phyloP scores from a whole-genome alignment of 2,888 invertebrate species.

The Enoplolaimus lenunculus region DNA sequence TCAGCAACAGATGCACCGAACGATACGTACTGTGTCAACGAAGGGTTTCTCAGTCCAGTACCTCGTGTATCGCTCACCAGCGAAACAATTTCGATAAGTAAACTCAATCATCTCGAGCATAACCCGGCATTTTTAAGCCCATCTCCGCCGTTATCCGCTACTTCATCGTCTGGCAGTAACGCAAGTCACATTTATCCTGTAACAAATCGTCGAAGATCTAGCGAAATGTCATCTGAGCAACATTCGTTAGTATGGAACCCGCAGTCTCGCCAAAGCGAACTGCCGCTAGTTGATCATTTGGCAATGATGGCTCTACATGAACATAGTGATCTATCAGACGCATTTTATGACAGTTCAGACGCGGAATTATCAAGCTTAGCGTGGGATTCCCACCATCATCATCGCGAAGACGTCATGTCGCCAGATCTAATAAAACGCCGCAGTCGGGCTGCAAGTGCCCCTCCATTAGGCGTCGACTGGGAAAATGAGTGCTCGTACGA shows the following conservation, averaged over 20 bases:
- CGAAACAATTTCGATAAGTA: too few relatives aligned
- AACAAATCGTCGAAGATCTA: too few relatives aligned
- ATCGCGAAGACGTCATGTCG: neutral
- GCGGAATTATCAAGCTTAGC: too few relatives aligned
- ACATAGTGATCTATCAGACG: neutral
- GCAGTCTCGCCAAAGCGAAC: neutral
- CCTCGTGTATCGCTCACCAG: neutral
- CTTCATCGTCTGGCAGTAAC: too few relatives aligned
- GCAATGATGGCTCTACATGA: neutral
- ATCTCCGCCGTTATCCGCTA: too few relatives aligned
- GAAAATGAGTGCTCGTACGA: neutral
- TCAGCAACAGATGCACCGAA: too few relatives aligned
- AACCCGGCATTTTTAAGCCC: neutral
- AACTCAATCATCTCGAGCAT: neutral
- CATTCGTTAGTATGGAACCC: too few relatives aligned
- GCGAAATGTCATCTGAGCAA: too few relatives aligned
- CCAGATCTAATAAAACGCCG: neutral
- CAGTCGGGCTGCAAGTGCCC: neutral
- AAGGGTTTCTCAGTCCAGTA: neutral
- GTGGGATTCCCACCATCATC: neutral
- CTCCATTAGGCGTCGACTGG: too few relatives aligned
- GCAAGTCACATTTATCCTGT: too few relatives aligned
- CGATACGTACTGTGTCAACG: neutral
- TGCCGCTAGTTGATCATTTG: neutral
- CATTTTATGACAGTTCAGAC: neutral